Base-by-base conservation (phyloP, 2,888 invertebrate species). In the Tinea pellionella region DNA sequence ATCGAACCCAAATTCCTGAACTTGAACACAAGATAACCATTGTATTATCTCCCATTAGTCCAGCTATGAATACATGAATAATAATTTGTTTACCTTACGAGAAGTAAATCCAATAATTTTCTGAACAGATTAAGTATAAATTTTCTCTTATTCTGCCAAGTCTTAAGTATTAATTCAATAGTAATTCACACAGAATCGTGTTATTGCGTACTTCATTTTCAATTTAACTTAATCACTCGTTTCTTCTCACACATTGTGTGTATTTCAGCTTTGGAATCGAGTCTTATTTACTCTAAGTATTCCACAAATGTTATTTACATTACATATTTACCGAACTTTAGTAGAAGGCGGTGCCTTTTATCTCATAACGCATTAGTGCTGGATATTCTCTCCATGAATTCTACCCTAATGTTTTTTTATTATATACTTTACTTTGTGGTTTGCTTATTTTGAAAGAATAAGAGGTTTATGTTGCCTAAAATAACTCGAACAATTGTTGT, bases 281-380 rank as follows among this genome's bases (percentile, higher is more conserved):
- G 4, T 37, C 57, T 6, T 57, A 57, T 57, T 57, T 32, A 32
- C 57, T n/a, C 12, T 57, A 19, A 57, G 57, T 57, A 57, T 57
- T 57, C 32, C 32, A 19, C 57, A 57, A 32, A 57, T 32, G 30
- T 1, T 57, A 32, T 57, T 57, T 57, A 32, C 57, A 32, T 57
- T 57, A 57, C 57, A 57, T 57, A 57, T 57, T 57, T 57, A 57
- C 57, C 6, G 32, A 32, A 32, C 2, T 32, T 30, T 57, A 57
- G 57, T 32, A 57, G 12, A 53, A 53, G 24, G 24, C 53, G 32
- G 57, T 29, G 24, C 56, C 57, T 57, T 57, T 57, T 57, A 57
- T 57, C 32, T 57, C 32, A 57, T 57, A 57, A 16, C 29, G 55
- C 57, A 32, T 30, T 57, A 32, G 15, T 57, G 32, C 15, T 53